Conservation (phyloP, 1,140 invertebrate species). For the Aleiodes sp. region DNA sequence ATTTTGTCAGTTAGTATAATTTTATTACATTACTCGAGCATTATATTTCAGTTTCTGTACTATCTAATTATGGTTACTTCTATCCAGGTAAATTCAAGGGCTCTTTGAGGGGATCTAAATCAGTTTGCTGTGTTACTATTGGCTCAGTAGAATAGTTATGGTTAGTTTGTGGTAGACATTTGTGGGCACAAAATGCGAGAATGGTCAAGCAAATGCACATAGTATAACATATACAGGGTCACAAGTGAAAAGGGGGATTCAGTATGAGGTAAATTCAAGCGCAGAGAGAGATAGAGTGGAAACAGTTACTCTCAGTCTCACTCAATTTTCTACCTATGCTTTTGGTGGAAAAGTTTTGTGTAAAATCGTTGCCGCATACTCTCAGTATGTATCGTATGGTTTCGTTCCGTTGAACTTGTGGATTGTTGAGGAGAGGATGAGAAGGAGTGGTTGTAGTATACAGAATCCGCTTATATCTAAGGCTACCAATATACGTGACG, state of each 20-base stretch:
- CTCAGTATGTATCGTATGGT: slow-evolving; percentile 10
- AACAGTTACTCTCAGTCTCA: background rate
- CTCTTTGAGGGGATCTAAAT: slow-evolving; percentile 38
- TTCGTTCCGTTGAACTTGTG: slow-evolving; percentile 14
- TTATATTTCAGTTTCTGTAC: background rate
- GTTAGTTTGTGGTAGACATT: slow-evolving; percentile 42
- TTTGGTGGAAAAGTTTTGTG: background rate
- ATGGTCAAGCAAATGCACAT: slow-evolving; percentile 27
- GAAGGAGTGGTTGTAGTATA: too few relatives aligned
- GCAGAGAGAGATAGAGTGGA: too few relatives aligned
- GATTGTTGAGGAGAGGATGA: background rate
- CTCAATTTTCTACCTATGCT: background rate
- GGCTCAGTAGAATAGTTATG: slow-evolving; percentile 34
- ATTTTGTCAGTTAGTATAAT: too few relatives aligned
- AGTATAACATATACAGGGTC: too few relatives aligned
- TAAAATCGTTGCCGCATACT: background rate
- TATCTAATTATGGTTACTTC: background rate
- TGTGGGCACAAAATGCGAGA: slow-evolving; percentile 33
- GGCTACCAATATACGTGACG: slow-evolving; percentile 26
- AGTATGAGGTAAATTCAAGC: slow-evolving; percentile 37
- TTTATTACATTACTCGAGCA: background rate
- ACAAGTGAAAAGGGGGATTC: slow-evolving; percentile 27
- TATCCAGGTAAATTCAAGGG: background rate
- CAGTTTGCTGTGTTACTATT: slow-evolving; percentile 36
- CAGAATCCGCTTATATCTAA: background rate